These are phyloP conservation scores for Trissolcus japonicus DNA, from an alignment of 2,888 invertebrate genomes.

Conservation along the genomic window DNA sequence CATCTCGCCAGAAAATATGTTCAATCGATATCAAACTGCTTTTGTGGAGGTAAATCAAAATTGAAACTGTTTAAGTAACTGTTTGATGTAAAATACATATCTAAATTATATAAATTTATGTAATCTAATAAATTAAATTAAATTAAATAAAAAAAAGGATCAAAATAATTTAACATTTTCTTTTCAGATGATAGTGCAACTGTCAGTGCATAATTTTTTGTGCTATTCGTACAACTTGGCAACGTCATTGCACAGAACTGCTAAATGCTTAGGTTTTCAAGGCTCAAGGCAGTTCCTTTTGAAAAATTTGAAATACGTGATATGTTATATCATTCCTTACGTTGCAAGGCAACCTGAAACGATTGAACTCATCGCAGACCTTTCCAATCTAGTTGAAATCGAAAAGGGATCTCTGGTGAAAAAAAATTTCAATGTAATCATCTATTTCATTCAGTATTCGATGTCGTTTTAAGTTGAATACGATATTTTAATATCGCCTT, in stretches of 20 bases:
- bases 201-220: constrained; percentile 80
- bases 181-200: constrained; percentile 77
- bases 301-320: constrained; percentile 83
- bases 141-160: neutral
- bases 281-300: constrained; percentile 83
- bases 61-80: neutral
- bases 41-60: constrained; percentile 69
- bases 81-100: neutral
- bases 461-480: constrained; percentile 2
- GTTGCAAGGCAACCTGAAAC: constrained; percentile 79
- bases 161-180: neutral
- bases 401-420: constrained; percentile 79
- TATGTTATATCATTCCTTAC: constrained; percentile 81
- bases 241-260: constrained; percentile 80
- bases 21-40: constrained; percentile 81
- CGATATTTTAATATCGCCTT: constrained; percentile 13
- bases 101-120: no score
- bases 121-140: no score
- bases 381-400: constrained; percentile 77
- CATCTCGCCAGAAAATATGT: constrained; percentile 79
- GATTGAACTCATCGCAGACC: constrained; percentile 81
- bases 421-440: constrained; percentile 77
- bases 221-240: constrained; percentile 79
- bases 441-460: neutral
- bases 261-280: constrained; percentile 83